phyloP scores from a whole-genome alignment of 2,797 vertebrate species.

The Pelochelys cantorii region DNA sequence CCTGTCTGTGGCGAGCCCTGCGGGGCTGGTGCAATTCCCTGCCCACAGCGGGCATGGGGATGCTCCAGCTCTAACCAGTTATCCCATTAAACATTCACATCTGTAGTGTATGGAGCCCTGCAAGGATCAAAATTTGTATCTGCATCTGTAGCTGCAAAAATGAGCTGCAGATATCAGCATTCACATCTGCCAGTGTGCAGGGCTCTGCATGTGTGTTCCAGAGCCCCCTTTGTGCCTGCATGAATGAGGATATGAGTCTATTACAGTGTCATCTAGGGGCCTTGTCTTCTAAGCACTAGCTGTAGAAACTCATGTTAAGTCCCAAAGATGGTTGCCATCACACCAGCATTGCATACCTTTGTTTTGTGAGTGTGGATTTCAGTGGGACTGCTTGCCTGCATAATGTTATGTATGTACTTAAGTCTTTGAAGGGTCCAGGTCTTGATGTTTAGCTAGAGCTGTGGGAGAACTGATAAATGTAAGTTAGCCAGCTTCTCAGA shows the following conservation, averaged over 20 bases:
- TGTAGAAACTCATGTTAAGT: not conserved
- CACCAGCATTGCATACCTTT: not conserved
- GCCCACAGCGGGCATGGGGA: no score
- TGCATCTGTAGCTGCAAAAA: no score
- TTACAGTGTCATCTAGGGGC: not conserved
- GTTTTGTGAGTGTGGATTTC: accelerated
- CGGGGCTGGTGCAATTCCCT: no score
- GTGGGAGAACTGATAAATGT: not conserved
- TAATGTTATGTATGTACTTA: not conserved
- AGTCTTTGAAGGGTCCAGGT: not conserved
- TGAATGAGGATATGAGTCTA: not conserved
- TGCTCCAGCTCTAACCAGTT: no score
- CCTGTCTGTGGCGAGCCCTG: no score
- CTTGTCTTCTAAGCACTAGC: not conserved
- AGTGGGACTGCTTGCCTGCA: not conserved
- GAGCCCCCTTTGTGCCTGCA: not conserved
- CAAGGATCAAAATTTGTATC: no score
- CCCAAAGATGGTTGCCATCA: not conserved
- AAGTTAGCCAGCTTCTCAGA: not conserved
- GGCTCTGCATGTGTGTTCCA: not conserved
- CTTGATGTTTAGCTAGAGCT: not conserved
- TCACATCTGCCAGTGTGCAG: no score
- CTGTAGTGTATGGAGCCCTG: no score
- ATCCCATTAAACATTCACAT: no score
- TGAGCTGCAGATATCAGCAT: no score